Conservation (phyloP, 2,113 vertebrate species). For the Phoenicopterus ruber region DNA sequence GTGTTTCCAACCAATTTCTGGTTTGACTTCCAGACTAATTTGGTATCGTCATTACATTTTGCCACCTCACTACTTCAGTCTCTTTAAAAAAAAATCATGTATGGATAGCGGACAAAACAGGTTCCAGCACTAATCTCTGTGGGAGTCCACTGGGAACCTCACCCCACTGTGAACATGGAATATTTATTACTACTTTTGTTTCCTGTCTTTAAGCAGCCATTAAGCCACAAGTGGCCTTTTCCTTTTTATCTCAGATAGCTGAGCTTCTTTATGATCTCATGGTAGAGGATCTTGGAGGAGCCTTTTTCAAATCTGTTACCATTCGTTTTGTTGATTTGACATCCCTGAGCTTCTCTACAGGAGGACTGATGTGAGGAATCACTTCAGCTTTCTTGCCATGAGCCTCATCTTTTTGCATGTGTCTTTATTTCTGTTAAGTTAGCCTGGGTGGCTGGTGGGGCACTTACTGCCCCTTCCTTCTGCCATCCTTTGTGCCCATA, state of each 20-base stretch:
- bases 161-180: background rate
- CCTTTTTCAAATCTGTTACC: background rate
- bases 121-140: background rate
- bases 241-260: background rate
- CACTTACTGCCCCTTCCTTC: background rate
- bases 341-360: background rate
- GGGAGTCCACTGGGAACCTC: background rate
- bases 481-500: background rate
- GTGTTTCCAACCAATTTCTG: background rate
- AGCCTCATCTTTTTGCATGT: background rate
- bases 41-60: background rate
- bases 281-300: background rate
- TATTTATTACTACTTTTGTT: slow-evolving; percentile 8
- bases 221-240: slow-evolving; percentile 6
- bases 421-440: background rate
- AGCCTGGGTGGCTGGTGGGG: background rate
- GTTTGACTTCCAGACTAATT: background rate
- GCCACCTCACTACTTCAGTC: background rate
- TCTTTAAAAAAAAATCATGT: background rate
- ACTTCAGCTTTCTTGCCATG: background rate
- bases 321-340: background rate
- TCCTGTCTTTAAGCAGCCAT: background rate
- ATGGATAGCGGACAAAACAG: background rate
- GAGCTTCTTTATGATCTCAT: background rate
- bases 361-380: background rate